These are phyloP conservation scores for Chrysotoxum bicinctum DNA, from an alignment of 2,888 invertebrate genomes.

Conservation along the genomic window DNA sequence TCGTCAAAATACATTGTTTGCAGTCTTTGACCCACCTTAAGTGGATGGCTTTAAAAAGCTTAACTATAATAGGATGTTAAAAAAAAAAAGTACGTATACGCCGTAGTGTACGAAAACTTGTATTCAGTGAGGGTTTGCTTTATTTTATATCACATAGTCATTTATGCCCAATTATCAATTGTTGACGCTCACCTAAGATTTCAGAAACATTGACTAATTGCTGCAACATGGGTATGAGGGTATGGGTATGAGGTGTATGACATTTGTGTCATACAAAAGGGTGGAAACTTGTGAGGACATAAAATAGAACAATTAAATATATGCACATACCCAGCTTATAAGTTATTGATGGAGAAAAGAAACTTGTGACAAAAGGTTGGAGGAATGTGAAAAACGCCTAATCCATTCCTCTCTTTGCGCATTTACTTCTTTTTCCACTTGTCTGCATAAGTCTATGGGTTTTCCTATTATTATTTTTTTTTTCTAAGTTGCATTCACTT, in stretches of 20 bases:
- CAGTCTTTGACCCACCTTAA: constrained; percentile 46
- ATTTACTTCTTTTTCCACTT: constrained; percentile 13
- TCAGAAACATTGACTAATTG: neutral
- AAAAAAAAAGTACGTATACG: constrained; percentile 8
- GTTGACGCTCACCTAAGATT: neutral
- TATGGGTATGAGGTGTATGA: too few relatives aligned
- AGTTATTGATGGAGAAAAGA: neutral
- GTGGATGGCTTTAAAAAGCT: constrained; percentile 5
- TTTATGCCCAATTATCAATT: constrained; percentile 11
- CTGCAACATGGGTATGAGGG: neutral
- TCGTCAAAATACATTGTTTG: constrained; percentile 9
- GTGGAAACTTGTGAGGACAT: neutral
- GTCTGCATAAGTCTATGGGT: neutral
- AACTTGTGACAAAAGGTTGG: neutral
- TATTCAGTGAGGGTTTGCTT: neutral
- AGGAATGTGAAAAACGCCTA: neutral
- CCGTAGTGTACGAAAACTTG: neutral
- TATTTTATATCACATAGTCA: neutral
- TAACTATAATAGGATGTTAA: neutral
- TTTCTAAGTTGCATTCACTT: constrained; percentile 34
- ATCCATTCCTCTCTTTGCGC: neutral
- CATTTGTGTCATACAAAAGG: neutral
- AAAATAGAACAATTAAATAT: neutral
- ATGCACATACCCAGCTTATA: neutral
- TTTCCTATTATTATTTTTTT: constrained; percentile 3